Percentiles rank a stretch among this genome's conserved stretches.
phyloP scores from a whole-genome alignment of 2,113 vertebrate species.

The Mus spicilegus region DNA sequence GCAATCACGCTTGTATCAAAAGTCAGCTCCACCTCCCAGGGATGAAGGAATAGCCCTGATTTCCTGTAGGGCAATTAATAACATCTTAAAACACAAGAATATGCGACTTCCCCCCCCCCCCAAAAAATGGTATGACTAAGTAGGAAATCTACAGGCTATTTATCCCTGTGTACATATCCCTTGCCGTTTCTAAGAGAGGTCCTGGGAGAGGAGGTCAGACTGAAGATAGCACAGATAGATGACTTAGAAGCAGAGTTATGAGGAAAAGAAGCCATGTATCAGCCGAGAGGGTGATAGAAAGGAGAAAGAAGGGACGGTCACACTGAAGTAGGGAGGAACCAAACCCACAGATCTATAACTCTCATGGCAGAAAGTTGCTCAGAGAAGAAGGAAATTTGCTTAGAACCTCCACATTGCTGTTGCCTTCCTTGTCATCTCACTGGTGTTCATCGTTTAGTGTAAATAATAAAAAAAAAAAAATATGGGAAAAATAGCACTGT shows the following conservation, averaged over 20 bases:
- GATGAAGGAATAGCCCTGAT: background rate
- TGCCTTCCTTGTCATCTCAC: background rate
- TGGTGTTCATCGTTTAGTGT: background rate
- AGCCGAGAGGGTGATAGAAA: no score
- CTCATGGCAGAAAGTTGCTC: background rate
- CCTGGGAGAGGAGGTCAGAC: no score
- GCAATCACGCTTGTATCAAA: background rate
- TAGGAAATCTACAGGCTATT: background rate
- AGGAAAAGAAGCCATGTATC: accelerated
- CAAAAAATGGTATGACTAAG: background rate
- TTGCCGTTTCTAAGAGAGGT: background rate
- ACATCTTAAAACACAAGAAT: background rate
- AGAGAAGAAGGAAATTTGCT: background rate
- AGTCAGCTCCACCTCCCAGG: background rate
- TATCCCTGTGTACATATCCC: background rate
- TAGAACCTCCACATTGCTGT: background rate
- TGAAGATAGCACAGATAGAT: background rate
- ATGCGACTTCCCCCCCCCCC: no score
- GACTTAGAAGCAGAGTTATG: accelerated
- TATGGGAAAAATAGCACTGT: background rate
- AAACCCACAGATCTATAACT: background rate
- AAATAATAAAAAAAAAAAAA: background rate
- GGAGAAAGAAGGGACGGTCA: background rate
- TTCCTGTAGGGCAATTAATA: background rate
- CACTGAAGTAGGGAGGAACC: background rate